Conservation (phyloP, 2,113 vertebrate genomes). For the Lethenteron reissneri region DNA sequence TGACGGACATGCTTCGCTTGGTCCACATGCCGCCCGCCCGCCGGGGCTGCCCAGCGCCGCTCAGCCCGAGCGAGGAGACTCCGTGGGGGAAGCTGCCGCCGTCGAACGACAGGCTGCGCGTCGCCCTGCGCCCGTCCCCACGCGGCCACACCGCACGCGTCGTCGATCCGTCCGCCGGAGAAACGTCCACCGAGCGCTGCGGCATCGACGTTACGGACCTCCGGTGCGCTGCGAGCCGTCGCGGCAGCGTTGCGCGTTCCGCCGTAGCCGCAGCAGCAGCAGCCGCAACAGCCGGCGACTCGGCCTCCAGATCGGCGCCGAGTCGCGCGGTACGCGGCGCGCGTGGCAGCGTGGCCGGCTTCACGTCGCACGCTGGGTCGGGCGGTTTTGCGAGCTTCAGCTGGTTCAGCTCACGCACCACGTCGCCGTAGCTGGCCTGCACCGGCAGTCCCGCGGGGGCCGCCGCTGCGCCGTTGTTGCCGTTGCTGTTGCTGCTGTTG, state of each 20-base stretch:
- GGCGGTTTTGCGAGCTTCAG: not conserved
- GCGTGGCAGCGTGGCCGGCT: not conserved
- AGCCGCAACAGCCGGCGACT: not conserved
- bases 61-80: not conserved
- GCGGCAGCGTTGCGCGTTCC: not conserved
- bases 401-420: conserved; percentile 4
- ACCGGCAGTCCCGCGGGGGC: not conserved
- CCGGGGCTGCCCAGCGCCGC: conserved; percentile 23
- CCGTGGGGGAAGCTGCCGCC: not conserved
- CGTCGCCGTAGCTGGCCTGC: not conserved
- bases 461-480: not conserved
- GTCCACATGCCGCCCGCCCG: conserved; percentile 91
- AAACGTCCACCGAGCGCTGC: not conserved
- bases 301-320: not conserved
- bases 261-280: not conserved
- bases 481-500: conserved; percentile 1
- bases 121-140: not conserved
- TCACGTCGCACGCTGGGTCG: not conserved
- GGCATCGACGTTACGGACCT: not conserved
- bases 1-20: conserved; percentile 86
- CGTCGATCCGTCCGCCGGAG: not conserved
- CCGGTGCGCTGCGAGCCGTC: not conserved
- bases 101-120: not conserved
- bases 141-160: no score
- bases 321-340: not conserved